Conservation (phyloP, 2,888 invertebrate species). For the Caenorhabditis sp. region DNA sequence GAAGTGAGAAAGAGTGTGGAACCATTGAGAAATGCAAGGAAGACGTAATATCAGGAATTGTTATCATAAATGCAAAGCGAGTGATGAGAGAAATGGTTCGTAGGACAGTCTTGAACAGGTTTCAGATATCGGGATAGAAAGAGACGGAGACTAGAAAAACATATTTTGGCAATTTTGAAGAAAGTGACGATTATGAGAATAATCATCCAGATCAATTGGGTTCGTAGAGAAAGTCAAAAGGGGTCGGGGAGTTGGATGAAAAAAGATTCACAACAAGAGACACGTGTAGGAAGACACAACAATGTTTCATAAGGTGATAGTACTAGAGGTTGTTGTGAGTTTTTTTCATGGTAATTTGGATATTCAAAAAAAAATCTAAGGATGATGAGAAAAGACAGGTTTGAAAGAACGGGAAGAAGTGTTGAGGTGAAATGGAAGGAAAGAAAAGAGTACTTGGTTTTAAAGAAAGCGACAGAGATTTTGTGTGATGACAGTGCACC, state of each 20-base stretch:
- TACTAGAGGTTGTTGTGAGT: slow-evolving; percentile 25
- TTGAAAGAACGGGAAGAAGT: slow-evolving; percentile 37
- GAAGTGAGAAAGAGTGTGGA: slow-evolving; percentile 11
- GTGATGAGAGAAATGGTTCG: slow-evolving; percentile 18
- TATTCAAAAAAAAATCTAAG: neutral
- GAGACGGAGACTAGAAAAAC: slow-evolving; percentile 17
- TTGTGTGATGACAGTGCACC: slow-evolving; percentile 48
- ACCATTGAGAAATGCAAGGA: slow-evolving; percentile 25
- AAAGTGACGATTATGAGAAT: neutral
- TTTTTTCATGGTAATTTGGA: neutral
- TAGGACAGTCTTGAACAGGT: slow-evolving; percentile 46
- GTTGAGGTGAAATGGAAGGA: slow-evolving; percentile 33
- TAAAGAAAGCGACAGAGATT: slow-evolving; percentile 6
- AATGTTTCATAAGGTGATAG: slow-evolving; percentile 8
- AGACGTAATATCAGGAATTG: slow-evolving; percentile 34
- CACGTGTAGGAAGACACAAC: slow-evolving; percentile 45
- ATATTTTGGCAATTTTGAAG: slow-evolving; percentile 17
- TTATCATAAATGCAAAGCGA: slow-evolving; percentile 32
- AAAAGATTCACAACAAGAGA: slow-evolving; percentile 49
- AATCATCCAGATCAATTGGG: slow-evolving; percentile 20
- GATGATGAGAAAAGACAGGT: slow-evolving; percentile 25
- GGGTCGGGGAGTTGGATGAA: slow-evolving; percentile 9
- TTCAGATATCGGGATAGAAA: slow-evolving; percentile 20
- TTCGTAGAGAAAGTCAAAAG: no score
- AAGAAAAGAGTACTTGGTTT: slow-evolving; percentile 10